These are phyloP conservation scores for Grantiella picta DNA, from an alignment of 2,113 vertebrate species.

Conservation along the genomic window DNA sequence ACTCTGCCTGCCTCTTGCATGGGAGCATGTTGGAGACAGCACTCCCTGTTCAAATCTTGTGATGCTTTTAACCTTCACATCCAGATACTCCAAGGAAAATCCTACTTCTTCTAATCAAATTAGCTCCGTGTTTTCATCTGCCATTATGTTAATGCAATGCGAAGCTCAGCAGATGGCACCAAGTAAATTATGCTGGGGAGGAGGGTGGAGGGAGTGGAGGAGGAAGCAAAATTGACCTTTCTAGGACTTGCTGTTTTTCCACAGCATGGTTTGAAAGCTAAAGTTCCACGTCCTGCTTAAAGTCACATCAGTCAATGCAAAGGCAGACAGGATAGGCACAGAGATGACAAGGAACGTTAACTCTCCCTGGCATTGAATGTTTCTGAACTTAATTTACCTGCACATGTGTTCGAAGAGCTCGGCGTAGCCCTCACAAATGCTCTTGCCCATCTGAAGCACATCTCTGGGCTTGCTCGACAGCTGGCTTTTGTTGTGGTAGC, in stretches of 20 bases:
- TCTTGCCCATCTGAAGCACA: conserved; percentile 75
- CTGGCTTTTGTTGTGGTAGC: conserved; percentile 71
- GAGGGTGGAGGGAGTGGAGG: neutral
- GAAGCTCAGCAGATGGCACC: conserved; percentile 76
- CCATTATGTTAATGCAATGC: conserved; percentile 75
- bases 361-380: neutral
- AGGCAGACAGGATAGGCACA: neutral
- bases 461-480: conserved; percentile 57
- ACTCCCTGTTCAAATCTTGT: conserved; percentile 31
- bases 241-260: conserved; percentile 62
- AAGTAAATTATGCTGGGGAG: conserved; percentile 70
- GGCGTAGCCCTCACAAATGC: conserved; percentile 79
- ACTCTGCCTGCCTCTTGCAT: neutral
- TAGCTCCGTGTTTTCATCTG: conserved; percentile 73
- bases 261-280: conserved; percentile 61
- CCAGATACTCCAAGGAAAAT: conserved; percentile 40
- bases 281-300: conserved; percentile 1
- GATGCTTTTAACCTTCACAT: conserved; percentile 74
- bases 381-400: conserved; percentile 70
- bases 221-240: conserved; percentile 74
- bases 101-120: conserved; percentile 72
- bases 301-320: conserved; percentile 15
- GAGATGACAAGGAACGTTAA: neutral
- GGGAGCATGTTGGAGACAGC: neutral
- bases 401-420: conserved; percentile 81